These are phyloP conservation scores for Mandrillus leucophaeus DNA, from an alignment of 2,113 vertebrate species.

Conservation along the genomic window DNA sequence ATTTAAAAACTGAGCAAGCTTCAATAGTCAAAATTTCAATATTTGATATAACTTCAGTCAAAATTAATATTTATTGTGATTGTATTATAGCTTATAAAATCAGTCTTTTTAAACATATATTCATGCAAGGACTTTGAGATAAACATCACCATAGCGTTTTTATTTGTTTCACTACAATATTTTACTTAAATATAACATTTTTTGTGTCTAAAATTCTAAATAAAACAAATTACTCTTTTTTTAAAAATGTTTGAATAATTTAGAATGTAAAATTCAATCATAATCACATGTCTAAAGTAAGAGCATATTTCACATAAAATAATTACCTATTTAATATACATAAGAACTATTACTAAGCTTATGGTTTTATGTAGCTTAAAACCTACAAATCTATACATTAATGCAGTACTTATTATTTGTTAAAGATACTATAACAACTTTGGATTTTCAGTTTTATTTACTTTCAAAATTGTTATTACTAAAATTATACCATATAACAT, in stretches of 20 bases:
- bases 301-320: not conserved
- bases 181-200: not conserved
- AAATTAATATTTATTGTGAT: not conserved
- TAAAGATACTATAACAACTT: not conserved
- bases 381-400: not conserved
- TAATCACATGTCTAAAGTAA: not conserved
- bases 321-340: not conserved
- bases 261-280: not conserved
- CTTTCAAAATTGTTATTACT: not conserved
- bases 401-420: not conserved
- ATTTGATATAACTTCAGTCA: not conserved
- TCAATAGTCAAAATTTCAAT: not conserved
- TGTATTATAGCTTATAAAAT: not conserved
- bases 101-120: not conserved
- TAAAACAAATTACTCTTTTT: not conserved
- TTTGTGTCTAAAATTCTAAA: not conserved
- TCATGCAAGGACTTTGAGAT: not conserved
- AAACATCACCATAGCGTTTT: not conserved
- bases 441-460: not conserved
- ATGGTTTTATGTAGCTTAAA: not conserved
- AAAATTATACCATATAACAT: not conserved
- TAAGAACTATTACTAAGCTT: not conserved
- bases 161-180: not conserved
- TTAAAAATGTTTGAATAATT: not conserved
- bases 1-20: not conserved